A percentile compares a stretch with the other conserved stretches of the same genome.
These are phyloP conservation scores for Ephestia elutella DNA, from an alignment of 1,140 invertebrate species.

Conservation along the genomic window DNA sequence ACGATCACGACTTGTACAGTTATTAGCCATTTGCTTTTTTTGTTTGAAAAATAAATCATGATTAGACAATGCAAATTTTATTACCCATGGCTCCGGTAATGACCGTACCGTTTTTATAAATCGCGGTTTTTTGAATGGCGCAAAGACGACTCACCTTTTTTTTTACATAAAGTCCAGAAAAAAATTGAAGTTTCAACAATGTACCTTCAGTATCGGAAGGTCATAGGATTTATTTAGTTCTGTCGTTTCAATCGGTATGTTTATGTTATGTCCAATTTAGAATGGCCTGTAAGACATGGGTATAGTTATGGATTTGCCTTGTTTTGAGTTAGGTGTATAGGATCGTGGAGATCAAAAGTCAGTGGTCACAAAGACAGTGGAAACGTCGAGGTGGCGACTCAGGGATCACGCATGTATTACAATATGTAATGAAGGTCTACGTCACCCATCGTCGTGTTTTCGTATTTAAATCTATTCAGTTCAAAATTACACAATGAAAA, in stretches of 20 bases:
- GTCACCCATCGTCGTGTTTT: conserved; percentile 35
- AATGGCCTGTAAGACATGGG: conserved; percentile 19
- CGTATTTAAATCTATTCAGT: conserved; percentile 39
- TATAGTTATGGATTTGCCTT: not conserved
- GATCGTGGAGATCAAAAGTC: conserved; percentile 31
- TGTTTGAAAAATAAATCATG: not conserved
- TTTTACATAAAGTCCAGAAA: not conserved
- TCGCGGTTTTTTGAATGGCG: not conserved
- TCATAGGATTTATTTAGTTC: conserved; percentile 30
- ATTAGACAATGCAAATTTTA: conserved; percentile 2
- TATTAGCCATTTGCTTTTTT: not conserved
- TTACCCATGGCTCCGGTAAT: conserved; percentile 1
- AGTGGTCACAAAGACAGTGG: conserved; percentile 30
- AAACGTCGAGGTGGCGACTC: conserved; percentile 49
- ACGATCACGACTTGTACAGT: conserved; percentile 1
- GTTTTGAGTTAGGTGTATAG: conserved; percentile 9
- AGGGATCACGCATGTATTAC: conserved; percentile 58
- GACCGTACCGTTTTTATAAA: not conserved
- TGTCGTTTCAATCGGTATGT: conserved; percentile 25
- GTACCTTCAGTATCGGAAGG: conserved; percentile 35
- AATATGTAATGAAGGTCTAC: conserved; percentile 57
- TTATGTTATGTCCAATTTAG: conserved; percentile 29
- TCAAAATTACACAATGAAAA: conserved; percentile 15
- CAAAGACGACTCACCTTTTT: not conserved
- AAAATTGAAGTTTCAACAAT: conserved; percentile 27